A percentile compares a stretch with the other conserved stretches of the same genome.
phyloP scores from a whole-genome alignment of 2,888 invertebrate genomes.

The Apoda limacodes region DNA sequence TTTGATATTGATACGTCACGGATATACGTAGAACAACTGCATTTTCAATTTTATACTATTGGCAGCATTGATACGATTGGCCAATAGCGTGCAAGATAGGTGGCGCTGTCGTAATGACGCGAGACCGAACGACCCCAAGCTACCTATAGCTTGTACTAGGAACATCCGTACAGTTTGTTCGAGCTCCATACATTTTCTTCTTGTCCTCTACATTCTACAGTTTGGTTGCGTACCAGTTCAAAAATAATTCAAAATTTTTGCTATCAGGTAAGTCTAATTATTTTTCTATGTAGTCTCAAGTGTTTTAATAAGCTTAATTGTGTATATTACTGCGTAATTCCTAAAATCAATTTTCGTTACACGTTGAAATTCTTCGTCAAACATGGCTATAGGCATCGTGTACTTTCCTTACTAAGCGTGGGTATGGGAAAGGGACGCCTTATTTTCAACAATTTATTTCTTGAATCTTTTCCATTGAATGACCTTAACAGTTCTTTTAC shows the following conservation, averaged over 20 bases:
- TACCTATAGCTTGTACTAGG: slow-evolving; percentile 49
- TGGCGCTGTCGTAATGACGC: slow-evolving; percentile 60
- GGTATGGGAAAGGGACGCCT: slow-evolving; percentile 59
- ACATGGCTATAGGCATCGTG: slow-evolving; percentile 65
- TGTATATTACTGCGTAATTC: slow-evolving; percentile 39
- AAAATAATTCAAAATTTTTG: slow-evolving; percentile 69
- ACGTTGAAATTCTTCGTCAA: slow-evolving; percentile 68
- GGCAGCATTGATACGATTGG: slow-evolving; percentile 36
- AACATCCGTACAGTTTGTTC: slow-evolving; percentile 51
- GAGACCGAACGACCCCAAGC: slow-evolving; percentile 65
- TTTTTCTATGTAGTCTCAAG: slow-evolving; percentile 44
- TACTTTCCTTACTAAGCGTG: slow-evolving; percentile 66
- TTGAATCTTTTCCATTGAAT: slow-evolving; percentile 59
- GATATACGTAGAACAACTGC: slow-evolving; percentile 64
- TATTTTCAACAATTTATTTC: slow-evolving; percentile 67
- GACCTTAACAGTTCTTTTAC: slow-evolving; percentile 60
- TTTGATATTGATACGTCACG: slow-evolving; percentile 37
- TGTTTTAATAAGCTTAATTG: slow-evolving; percentile 42
- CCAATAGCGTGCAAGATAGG: slow-evolving; percentile 56
- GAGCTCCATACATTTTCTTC: slow-evolving; percentile 71
- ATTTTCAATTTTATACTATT: slow-evolving; percentile 33
- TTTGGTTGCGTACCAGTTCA: slow-evolving; percentile 69
- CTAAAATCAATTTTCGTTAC: slow-evolving; percentile 48
- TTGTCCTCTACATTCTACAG: slow-evolving; percentile 67
- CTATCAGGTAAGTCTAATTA: slow-evolving; percentile 63